phyloP scores from a whole-genome alignment of 2,113 vertebrate genomes.

The Chauna torquata region DNA sequence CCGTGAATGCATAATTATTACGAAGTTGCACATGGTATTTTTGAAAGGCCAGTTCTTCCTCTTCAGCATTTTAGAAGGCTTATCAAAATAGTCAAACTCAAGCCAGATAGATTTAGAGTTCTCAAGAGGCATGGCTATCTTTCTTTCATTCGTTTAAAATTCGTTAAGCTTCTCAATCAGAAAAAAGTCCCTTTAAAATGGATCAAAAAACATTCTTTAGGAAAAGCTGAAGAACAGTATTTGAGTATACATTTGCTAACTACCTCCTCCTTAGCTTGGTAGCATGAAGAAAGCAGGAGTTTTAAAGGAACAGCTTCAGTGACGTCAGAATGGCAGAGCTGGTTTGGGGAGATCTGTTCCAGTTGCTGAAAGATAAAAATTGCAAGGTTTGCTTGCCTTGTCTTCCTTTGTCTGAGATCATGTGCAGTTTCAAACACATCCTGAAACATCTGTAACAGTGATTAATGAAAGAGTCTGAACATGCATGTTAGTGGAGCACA shows the following conservation, averaged over 20 bases:
- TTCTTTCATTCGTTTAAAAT: not conserved
- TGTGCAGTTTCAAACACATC: not conserved
- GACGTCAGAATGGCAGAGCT: not conserved
- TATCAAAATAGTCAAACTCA: not conserved
- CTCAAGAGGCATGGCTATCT: not conserved
- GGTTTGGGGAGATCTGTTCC: not conserved
- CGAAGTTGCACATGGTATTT: not conserved
- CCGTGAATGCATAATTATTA: not conserved
- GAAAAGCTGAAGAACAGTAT: not conserved
- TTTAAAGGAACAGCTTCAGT: slow-evolving; percentile 6
- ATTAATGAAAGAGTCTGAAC: slow-evolving; percentile 7
- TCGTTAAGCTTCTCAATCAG: not conserved
- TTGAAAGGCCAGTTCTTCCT: not conserved
- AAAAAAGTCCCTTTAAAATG: not conserved
- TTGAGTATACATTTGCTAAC: not conserved
- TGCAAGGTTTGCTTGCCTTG: not conserved
- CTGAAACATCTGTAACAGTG: not conserved
- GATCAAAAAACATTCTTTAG: not conserved
- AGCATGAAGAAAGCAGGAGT: slow-evolving; percentile 30
- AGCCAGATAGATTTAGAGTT: not conserved
- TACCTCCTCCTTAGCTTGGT: not conserved
- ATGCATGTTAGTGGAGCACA: not conserved
- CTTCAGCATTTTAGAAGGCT: not conserved
- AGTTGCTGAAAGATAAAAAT: not conserved
- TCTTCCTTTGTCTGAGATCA: slow-evolving; percentile 31